Percentiles rank a stretch among this genome's conserved stretches.
Conservation (phyloP, 2,888 invertebrate genomes). For the Blomia tropicalis region DNA sequence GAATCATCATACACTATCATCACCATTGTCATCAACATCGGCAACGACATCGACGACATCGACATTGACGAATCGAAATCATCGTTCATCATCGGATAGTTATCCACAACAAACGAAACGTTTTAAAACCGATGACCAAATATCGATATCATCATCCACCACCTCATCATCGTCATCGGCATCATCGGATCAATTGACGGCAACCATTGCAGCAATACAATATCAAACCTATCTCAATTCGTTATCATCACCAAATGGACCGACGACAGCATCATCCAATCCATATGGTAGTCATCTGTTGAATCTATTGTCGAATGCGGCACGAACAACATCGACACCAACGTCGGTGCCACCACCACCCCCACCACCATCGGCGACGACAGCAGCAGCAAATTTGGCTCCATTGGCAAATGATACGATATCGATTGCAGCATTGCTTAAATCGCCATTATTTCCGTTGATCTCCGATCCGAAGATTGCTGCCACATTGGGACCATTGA, state of each 20-base stretch:
- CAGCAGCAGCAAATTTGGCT: not conserved
- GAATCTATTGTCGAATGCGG: too few relatives aligned
- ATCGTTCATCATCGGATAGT: not conserved
- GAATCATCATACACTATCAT: too few relatives aligned
- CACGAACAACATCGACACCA: not conserved
- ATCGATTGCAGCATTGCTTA: not conserved
- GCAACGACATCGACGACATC: not conserved
- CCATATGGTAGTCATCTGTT: too few relatives aligned
- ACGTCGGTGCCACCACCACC: not conserved
- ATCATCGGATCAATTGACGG: not conserved
- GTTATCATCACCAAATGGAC: not conserved
- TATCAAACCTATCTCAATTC: not conserved
- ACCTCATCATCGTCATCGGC: not conserved
- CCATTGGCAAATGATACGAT: not conserved
- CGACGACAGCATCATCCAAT: not conserved
- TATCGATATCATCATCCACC: too few relatives aligned
- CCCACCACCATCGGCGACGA: not conserved
- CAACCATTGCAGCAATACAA: not conserved
- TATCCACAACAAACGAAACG: not conserved
- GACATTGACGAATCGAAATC: not conserved
- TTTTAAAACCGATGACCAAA: too few relatives aligned
- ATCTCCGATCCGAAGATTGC: not conserved
- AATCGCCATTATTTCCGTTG: not conserved
- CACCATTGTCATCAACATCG: too few relatives aligned
- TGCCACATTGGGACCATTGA: not conserved